Evolutionary conservation across 2,113 vertebrate species (phyloP).

Genomic region (Glaucomys volans): DNA sequence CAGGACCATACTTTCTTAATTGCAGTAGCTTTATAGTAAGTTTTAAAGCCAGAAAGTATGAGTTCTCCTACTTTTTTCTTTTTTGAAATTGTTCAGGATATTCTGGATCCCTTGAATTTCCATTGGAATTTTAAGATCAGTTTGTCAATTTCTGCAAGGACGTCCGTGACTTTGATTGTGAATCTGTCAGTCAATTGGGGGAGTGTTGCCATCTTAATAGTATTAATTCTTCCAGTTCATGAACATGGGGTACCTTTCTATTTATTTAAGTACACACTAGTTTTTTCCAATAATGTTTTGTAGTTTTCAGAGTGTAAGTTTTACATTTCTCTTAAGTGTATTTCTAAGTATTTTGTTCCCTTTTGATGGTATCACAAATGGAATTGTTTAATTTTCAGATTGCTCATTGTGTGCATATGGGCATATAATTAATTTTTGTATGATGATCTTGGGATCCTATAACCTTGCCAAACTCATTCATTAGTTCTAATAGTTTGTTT

Average conservation of each 20-base stretch:
- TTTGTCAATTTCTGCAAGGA: not conserved
- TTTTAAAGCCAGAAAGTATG: not conserved
- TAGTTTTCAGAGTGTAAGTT: not conserved
- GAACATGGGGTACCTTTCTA: not conserved
- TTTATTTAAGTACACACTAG: not conserved
- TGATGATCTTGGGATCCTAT: not conserved
- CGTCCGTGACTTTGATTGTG: not conserved
- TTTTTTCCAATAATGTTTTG: not conserved
- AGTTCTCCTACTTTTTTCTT: not conserved
- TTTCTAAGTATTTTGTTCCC: constrained; percentile 1
- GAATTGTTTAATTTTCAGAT: not conserved
- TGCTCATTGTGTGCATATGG: not conserved
- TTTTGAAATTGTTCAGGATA: not conserved
- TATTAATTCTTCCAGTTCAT: not conserved
- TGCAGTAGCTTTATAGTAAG: not conserved
- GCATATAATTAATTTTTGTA: not conserved
- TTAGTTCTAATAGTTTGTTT: not conserved
- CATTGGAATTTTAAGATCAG: not conserved
- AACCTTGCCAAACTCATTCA: not conserved
- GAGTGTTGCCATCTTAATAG: not conserved
- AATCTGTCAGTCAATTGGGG: not conserved
- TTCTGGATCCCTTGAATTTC: not conserved
- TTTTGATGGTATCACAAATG: not conserved
- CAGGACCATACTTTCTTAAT: not conserved
- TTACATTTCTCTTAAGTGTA: not conserved